Evolutionary conservation across 2,888 invertebrate species (phyloP).

Genomic region (Operophtera brumata): DNA sequence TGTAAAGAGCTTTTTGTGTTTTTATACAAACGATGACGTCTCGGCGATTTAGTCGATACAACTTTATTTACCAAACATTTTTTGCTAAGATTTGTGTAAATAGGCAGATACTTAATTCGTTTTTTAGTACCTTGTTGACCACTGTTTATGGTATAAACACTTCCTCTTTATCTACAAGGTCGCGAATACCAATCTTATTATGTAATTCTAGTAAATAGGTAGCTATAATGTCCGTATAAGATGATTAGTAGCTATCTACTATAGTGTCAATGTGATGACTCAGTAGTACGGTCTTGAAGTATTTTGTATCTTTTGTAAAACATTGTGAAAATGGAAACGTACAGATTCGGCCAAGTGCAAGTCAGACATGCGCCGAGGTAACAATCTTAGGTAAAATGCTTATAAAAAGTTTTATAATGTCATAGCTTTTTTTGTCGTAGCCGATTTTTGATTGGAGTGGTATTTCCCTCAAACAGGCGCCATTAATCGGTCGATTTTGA

Average conservation of each 20-base stretch:
- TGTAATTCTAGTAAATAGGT: not conserved
- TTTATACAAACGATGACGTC: no score
- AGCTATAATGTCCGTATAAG: not conserved
- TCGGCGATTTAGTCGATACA: not conserved
- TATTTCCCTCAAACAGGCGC: no score
- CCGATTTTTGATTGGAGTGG: no score
- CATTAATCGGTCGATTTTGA: no score
- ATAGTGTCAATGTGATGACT: no score
- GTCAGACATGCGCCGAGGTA: no score
- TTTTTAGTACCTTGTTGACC: not conserved
- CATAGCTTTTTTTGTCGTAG: no score
- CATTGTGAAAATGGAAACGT: no score
- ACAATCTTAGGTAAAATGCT: no score
- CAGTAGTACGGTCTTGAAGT: not conserved
- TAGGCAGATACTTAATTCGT: not conserved
- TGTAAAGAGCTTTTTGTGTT: no score
- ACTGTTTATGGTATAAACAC: not conserved
- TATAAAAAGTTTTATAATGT: no score
- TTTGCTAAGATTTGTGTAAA: not conserved
- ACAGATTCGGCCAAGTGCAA: no score
- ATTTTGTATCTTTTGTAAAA: not conserved
- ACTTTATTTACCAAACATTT: not conserved
- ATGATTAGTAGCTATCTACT: not conserved
- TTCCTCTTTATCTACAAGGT: conserved; percentile 17
- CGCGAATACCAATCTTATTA: not conserved